phyloP scores from a whole-genome alignment of 2,888 invertebrate species.

The Drepanosiphum platanoidis region DNA sequence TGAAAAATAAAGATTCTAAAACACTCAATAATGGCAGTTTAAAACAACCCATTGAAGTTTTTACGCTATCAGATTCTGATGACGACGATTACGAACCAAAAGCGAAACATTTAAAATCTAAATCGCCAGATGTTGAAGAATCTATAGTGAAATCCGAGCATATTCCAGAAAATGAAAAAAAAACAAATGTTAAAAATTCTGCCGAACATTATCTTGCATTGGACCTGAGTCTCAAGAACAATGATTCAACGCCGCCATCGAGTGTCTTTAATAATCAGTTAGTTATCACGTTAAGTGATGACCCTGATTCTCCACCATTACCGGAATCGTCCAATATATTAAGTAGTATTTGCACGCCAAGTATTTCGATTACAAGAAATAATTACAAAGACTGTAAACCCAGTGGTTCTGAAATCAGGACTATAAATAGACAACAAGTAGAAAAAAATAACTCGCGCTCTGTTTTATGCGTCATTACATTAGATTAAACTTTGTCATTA shows the following conservation, averaged over 20 bases:
- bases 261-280: background rate
- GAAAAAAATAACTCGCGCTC: constrained; percentile 30
- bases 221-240: constrained; percentile 51
- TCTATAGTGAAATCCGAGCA: constrained; percentile 21
- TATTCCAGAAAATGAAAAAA: too few species aligned
- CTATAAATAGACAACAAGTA: background rate
- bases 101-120: constrained; percentile 7
- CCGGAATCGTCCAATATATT: background rate
- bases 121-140: background rate
- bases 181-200: too few species aligned
- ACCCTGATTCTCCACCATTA: background rate
- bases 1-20: background rate
- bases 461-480: constrained; percentile 48
- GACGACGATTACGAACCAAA: constrained; percentile 4
- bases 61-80: constrained; percentile 53
- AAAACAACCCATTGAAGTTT: constrained; percentile 29
- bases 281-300: constrained; percentile 11
- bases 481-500: too few species aligned
- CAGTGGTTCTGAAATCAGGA: background rate
- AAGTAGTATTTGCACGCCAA: background rate
- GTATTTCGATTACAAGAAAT: background rate
- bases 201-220: constrained; percentile 27
- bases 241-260: constrained; percentile 11
- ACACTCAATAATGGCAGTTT: too few species aligned
- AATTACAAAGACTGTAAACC: background rate